Conservation (phyloP, 37 sponge, comb jelly and placozoan genomes). For the Cliona cf. orientalis region DNA sequence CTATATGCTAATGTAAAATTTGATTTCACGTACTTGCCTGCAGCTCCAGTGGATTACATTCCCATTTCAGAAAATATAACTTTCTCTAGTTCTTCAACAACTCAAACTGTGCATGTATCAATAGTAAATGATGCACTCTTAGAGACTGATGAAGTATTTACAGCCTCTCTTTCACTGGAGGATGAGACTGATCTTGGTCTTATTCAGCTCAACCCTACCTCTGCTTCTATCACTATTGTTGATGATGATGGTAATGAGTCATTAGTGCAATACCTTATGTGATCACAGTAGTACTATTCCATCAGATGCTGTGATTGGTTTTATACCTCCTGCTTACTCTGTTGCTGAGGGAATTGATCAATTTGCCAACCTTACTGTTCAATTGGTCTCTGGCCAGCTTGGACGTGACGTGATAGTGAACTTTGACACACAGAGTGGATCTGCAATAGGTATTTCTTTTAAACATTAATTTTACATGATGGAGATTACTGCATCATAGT, state of each 20-base stretch:
- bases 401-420: not conserved
- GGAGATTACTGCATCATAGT: not conserved
- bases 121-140: not conserved
- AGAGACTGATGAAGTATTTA: not conserved
- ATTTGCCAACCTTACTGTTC: not conserved
- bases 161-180: not conserved
- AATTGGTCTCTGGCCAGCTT: not conserved
- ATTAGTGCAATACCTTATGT: too few relatives aligned
- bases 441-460: not conserved
- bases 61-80: not conserved
- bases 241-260: conserved; percentile 27
- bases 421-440: not conserved
- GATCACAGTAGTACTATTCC: too few relatives aligned
- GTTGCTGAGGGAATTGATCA: conserved; percentile 8
- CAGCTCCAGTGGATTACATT: not conserved
- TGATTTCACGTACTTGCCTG: not conserved
- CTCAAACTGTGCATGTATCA: not conserved
- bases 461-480: not conserved
- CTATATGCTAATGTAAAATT: too few relatives aligned
- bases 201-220: not conserved
- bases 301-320: conserved; percentile 9
- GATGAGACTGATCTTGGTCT: not conserved
- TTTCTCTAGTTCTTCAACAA: not conserved
- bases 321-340: not conserved
- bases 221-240: conserved; percentile 10